Evolutionary conservation across 2,113 vertebrate species (phyloP), one percentile per base, ranked within the genome.

Genomic region (Tamias sibiricus): DNA sequence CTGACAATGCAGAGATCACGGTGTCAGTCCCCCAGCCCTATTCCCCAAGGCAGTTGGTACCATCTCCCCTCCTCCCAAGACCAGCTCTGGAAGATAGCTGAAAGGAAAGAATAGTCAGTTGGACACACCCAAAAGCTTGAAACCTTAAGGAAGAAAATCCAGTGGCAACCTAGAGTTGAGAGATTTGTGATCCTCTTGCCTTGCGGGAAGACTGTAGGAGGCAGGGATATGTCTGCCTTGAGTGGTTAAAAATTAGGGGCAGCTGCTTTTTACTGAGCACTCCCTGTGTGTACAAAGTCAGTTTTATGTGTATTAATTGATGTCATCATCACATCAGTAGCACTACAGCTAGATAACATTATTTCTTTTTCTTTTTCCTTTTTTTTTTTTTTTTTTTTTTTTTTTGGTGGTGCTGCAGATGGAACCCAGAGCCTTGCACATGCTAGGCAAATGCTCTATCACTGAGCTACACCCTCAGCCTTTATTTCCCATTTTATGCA

Each of bases 201-300:
- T 86, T 76, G 11, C 28, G 86, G 66, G 35, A 91, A 84, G 54
- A 26, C 32, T 35, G 57, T 32, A 57, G 68, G 64, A 76, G 52
- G 49, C 1, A 54, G 79, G 62, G 13, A 71, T 11, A 40, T 79
- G 6, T 42, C 44, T 89, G 75, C 40, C 59, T 68, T 64, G 35
- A 20, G 92, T 11, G 71, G 66, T 86, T 84, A 81, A 86, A 95
- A 66, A 49, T 64, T 66, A 72, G 81, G 37, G 44, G 40, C 42
- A 85, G 66, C 8, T 54, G 71, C 68, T 42, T 28, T 71, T 88
- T 40, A 37, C 0, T 62, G 52, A 68, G 57, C 0, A 6, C 72
- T 90, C 80, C 93, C 87, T 68, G 7, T 26, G 9, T 77, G 90
- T 57, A 91, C 42, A 40, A 88, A 75, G 71, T n/a, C 90, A 85